phyloP scores from a whole-genome alignment of 2,888 invertebrate genomes.

The Hirtodrosophila alboralis region DNA sequence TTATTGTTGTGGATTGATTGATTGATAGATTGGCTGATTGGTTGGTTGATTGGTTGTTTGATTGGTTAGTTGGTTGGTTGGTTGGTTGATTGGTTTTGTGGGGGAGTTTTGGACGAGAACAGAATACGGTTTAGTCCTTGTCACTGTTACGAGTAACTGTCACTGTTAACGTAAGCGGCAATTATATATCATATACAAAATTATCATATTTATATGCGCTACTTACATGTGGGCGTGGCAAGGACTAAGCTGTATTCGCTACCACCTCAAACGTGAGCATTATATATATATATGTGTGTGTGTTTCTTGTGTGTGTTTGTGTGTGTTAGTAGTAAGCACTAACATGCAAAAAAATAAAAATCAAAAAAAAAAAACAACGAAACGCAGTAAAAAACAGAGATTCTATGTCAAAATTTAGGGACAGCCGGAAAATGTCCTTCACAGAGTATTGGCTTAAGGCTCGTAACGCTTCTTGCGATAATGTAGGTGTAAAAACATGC shows the following conservation, averaged over 20 bases:
- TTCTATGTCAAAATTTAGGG: too few species aligned
- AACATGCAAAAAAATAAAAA: constrained; percentile 32
- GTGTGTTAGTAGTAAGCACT: constrained; percentile 27
- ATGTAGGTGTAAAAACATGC: constrained; percentile 83
- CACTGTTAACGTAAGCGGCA: constrained; percentile 76
- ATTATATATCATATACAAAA: constrained; percentile 58
- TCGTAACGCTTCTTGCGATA: constrained; percentile 82
- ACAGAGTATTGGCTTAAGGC: constrained; percentile 64
- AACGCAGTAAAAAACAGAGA: too few species aligned
- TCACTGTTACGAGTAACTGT: constrained; percentile 67
- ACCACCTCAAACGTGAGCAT: constrained; percentile 47
- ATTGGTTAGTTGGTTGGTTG: constrained; percentile 6
- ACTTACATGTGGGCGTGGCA: constrained; percentile 82
- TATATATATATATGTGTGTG: constrained; percentile 14
- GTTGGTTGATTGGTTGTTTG: constrained; percentile 20
- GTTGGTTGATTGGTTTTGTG: constrained; percentile 4
- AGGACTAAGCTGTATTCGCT: constrained; percentile 84
- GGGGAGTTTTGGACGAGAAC: constrained; percentile 63
- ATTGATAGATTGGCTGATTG: constrained; percentile 15
- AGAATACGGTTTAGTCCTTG: constrained; percentile 84
- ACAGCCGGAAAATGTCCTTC: too few species aligned
- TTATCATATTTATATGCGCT: constrained; percentile 65
- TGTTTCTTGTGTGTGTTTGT: constrained; percentile 8
- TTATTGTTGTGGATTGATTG: constrained; percentile 14
- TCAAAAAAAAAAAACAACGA: constrained; percentile 16